Conservation (phyloP, 2,113 vertebrate genomes). For the Melanerpes aurifrons region DNA sequence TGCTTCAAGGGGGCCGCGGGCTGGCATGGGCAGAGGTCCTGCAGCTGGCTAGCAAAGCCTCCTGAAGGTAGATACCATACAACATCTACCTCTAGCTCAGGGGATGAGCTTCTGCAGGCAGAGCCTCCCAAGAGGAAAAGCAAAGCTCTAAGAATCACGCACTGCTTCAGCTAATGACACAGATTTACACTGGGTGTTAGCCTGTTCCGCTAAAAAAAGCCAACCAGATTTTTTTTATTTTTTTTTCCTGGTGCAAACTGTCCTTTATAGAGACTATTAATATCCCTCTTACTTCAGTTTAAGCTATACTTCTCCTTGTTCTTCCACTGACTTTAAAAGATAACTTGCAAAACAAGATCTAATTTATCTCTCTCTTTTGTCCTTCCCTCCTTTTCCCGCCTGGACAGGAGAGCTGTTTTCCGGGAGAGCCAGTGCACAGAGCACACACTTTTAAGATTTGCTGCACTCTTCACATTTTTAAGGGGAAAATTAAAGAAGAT, state of each 20-base stretch:
- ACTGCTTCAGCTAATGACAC: constrained; percentile 58
- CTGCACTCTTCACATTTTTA: background rate
- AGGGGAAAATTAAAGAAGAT: background rate
- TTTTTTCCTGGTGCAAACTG: constrained; percentile 53
- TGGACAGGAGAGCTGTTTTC: background rate
- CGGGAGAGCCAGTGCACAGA: background rate
- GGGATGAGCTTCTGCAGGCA: background rate
- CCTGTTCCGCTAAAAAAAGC: constrained; percentile 58
- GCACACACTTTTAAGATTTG: background rate
- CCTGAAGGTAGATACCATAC: background rate
- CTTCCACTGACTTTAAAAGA: constrained; percentile 55
- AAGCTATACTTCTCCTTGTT: constrained; percentile 45
- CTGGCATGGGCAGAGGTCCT: constrained; percentile 15
- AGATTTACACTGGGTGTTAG: constrained; percentile 67
- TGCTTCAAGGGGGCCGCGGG: background rate
- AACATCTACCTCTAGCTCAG: background rate
- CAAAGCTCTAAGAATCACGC: constrained; percentile 28
- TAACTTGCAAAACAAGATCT: constrained; percentile 20
- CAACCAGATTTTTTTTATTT: background rate
- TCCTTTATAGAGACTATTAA: constrained; percentile 61
- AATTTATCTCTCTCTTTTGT: constrained; percentile 8
- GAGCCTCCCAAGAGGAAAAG: background rate
- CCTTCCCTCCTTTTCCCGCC: background rate
- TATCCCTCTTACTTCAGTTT: constrained; percentile 54
- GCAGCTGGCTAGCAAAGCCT: background rate